A percentile compares a stretch with the other conserved stretches of the same genome.
Evolutionary conservation across 2,888 invertebrate species (phyloP).

Genomic region (Erebia aethiops): DNA sequence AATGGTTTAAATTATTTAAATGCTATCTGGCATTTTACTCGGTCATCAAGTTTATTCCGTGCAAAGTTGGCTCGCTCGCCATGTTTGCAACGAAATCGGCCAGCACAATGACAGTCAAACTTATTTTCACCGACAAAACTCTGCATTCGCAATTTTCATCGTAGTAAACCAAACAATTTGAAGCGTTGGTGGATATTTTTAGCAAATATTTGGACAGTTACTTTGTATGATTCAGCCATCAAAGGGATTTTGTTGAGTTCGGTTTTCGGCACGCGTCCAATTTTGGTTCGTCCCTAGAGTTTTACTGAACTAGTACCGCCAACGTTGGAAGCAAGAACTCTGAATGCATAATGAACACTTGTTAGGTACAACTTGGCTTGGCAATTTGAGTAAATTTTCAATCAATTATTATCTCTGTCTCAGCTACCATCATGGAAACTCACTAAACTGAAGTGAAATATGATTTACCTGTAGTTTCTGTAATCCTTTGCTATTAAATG

Average conservation of each 20-base stretch:
- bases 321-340: slow-evolving; percentile 7
- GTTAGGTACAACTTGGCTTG: neutral
- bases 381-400: too few species aligned
- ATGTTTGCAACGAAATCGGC: slow-evolving; percentile 31
- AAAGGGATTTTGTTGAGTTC: slow-evolving; percentile 26
- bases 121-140: slow-evolving; percentile 34
- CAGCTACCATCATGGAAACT: too few species aligned
- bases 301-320: slow-evolving; percentile 13
- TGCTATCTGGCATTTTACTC: slow-evolving; percentile 3
- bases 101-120: slow-evolving; percentile 30
- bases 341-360: slow-evolving; percentile 15
- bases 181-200: slow-evolving; percentile 26
- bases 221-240: slow-evolving; percentile 24
- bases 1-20: slow-evolving; percentile 12
- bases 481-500: too few species aligned
- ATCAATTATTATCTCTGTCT: too few species aligned
- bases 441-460: too few species aligned
- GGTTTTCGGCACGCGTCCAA: slow-evolving; percentile 27
- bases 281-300: slow-evolving; percentile 22
- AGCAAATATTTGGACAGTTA: slow-evolving; percentile 27
- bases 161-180: slow-evolving; percentile 28
- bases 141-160: slow-evolving; percentile 33
- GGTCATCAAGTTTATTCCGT: slow-evolving; percentile 24
- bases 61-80: slow-evolving; percentile 29
- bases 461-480: too few species aligned